Evolutionary conservation across 1,140 invertebrate species (phyloP).

Genomic region (Nasonia longicornis): DNA sequence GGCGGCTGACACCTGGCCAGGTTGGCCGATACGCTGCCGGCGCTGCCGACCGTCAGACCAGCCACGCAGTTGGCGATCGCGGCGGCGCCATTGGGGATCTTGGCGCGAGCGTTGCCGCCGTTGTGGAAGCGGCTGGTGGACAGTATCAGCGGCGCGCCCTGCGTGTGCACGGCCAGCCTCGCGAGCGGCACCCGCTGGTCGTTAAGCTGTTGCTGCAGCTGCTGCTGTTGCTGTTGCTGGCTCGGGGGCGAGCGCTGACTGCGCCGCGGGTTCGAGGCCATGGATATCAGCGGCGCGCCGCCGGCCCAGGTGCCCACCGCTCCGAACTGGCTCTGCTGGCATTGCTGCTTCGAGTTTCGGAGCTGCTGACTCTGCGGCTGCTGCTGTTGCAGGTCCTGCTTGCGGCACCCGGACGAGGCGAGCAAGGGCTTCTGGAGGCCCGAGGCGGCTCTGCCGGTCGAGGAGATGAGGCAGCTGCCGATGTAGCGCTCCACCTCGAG

Average conservation of each 20-base stretch:
- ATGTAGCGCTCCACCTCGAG: conserved; percentile 77
- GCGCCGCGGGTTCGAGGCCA: conserved; percentile 60
- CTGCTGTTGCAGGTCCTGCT: conserved; percentile 13
- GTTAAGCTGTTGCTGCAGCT: conserved; percentile 50
- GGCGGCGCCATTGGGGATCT: conserved; percentile 48
- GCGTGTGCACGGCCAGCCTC: conserved; percentile 80
- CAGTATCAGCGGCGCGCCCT: conserved; percentile 81
- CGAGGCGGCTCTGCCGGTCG: conserved; percentile 54
- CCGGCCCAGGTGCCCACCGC: conserved; percentile 69
- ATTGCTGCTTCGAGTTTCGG: conserved; percentile 50
- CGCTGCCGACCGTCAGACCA: not conserved
- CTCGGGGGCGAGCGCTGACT: conserved; percentile 61
- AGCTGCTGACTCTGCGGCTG: conserved; percentile 49
- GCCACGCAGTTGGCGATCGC: conserved; percentile 44
- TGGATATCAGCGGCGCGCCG: conserved; percentile 79
- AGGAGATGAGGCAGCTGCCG: conserved; percentile 75
- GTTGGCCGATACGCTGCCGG: conserved; percentile 23
- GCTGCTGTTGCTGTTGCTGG: conserved; percentile 53
- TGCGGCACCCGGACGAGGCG: conserved; percentile 15
- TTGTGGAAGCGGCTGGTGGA: conserved; percentile 70
- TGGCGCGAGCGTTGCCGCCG: conserved; percentile 45
- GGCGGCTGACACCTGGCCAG: conserved; percentile 39
- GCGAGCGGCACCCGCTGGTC: conserved; percentile 71
- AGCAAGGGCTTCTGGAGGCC: conserved; percentile 62
- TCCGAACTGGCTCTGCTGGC: conserved; percentile 57